Evolutionary conservation across 2,113 vertebrate genomes (phyloP).

Genomic region (Suricata suricatta): DNA sequence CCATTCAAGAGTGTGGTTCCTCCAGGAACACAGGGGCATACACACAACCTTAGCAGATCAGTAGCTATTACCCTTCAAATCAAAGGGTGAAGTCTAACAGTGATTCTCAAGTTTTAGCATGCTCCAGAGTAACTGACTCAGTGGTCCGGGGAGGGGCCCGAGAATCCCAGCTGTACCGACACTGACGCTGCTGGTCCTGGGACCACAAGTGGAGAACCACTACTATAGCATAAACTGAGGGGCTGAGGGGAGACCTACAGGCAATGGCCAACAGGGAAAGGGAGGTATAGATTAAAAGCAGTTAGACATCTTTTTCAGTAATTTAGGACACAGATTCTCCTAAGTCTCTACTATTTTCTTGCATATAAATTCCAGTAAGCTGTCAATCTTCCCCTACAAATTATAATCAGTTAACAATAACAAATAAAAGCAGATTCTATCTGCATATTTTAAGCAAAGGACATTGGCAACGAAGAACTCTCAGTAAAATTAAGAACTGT

Average conservation of each 20-base stretch:
- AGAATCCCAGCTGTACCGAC: neutral
- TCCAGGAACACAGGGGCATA: neutral
- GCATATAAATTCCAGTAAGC: neutral
- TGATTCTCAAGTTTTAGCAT: neutral
- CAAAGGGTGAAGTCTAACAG: neutral
- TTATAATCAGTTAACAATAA: neutral
- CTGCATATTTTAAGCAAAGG: neutral
- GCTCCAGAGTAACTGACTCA: neutral
- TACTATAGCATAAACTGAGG: neutral
- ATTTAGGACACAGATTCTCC: neutral
- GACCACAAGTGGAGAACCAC: neutral
- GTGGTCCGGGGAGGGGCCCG: neutral
- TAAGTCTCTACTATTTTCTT: conserved; percentile 15
- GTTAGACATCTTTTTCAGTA: neutral
- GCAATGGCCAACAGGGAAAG: neutral
- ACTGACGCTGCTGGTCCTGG: neutral
- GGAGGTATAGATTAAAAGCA: neutral
- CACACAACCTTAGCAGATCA: neutral
- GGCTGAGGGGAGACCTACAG: neutral
- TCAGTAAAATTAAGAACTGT: neutral
- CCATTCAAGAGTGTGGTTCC: neutral
- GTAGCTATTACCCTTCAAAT: neutral
- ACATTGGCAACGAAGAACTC: neutral
- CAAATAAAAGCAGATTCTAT: conserved; percentile 9
- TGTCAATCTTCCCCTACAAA: neutral